A percentile compares a stretch with the other conserved stretches of the same genome.
phyloP scores from a whole-genome alignment of 2,888 invertebrate genomes.

The Catocala sponsa region DNA sequence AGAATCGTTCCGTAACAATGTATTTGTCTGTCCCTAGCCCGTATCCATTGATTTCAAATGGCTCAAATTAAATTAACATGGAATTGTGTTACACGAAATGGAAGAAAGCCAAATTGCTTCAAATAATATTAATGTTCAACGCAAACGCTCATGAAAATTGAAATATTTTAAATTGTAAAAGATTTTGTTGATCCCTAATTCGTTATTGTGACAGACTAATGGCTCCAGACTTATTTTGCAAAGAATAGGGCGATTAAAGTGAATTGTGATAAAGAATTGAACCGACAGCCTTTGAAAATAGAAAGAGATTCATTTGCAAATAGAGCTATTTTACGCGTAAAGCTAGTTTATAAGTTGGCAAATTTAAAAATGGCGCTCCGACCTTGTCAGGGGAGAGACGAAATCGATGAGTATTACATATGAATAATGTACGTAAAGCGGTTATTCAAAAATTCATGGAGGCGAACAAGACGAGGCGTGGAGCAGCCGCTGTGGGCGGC shows the following conservation, averaged over 20 bases:
- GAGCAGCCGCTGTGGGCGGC: constrained; percentile 56
- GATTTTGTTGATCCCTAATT: constrained; percentile 27
- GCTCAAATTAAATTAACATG: constrained; percentile 36
- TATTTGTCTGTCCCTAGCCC: constrained; percentile 19
- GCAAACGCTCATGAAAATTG: constrained; percentile 26
- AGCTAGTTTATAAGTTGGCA: not conserved
- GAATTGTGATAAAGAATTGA: constrained; percentile 16
- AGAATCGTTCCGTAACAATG: constrained; percentile 45
- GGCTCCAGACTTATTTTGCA: constrained; percentile 15
- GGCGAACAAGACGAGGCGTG: constrained; percentile 26
- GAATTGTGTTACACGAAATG: constrained; percentile 29
- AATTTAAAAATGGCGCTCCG: not conserved
- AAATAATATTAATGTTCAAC: constrained; percentile 21
- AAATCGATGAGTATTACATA: constrained; percentile 2
- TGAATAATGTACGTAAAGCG: constrained; percentile 7
- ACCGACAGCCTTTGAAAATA: constrained; percentile 7
- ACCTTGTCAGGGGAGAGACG: not conserved
- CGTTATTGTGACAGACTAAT: constrained; percentile 36
- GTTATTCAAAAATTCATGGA: constrained; percentile 27
- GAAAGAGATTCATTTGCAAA: not conserved
- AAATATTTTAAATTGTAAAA: constrained; percentile 28
- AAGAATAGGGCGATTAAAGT: constrained; percentile 18
- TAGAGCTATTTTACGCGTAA: not conserved
- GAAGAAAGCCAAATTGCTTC: constrained; percentile 35
- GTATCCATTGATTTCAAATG: constrained; percentile 31